Evolutionary conservation across 2,113 vertebrate genomes (phyloP).

Genomic region (Hassar affinis): DNA sequence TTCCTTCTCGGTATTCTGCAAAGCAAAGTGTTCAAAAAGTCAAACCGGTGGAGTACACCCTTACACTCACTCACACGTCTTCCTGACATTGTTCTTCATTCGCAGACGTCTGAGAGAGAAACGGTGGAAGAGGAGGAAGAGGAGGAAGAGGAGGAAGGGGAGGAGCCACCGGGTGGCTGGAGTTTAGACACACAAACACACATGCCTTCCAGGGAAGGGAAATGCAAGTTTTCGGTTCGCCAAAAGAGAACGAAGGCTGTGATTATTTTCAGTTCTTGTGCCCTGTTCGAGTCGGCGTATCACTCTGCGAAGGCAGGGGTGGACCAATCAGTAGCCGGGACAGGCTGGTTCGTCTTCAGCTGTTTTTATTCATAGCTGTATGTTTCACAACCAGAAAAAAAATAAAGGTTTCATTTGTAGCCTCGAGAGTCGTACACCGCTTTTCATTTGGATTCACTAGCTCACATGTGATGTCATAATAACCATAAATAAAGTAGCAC

Average conservation of each 20-base stretch:
- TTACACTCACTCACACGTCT: slow-evolving; percentile 52
- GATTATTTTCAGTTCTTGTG: background rate
- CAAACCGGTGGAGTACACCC: too few species aligned
- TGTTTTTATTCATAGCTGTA: background rate
- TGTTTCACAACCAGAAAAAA: background rate
- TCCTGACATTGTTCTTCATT: slow-evolving; percentile 58
- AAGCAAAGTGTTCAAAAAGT: background rate
- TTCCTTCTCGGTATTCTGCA: background rate
- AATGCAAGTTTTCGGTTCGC: slow-evolving; percentile 4
- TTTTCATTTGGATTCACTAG: background rate
- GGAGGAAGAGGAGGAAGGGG: too few species aligned
- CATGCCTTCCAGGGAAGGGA: slow-evolving; percentile 49
- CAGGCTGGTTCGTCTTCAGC: background rate
- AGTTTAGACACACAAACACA: background rate
- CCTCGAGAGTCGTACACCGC: background rate
- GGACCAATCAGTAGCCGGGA: background rate
- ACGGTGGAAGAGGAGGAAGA: slow-evolving; percentile 45
- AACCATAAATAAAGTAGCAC: background rate
- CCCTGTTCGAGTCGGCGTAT: background rate
- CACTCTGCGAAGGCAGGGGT: background rate
- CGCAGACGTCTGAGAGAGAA: slow-evolving; percentile 18
- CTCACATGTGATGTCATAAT: background rate
- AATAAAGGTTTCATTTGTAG: background rate
- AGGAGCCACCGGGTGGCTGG: slow-evolving; percentile 44
- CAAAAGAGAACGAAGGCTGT: background rate